Conservation (phyloP, 2,797 vertebrate genomes). For the Steatocranus sp. region DNA sequence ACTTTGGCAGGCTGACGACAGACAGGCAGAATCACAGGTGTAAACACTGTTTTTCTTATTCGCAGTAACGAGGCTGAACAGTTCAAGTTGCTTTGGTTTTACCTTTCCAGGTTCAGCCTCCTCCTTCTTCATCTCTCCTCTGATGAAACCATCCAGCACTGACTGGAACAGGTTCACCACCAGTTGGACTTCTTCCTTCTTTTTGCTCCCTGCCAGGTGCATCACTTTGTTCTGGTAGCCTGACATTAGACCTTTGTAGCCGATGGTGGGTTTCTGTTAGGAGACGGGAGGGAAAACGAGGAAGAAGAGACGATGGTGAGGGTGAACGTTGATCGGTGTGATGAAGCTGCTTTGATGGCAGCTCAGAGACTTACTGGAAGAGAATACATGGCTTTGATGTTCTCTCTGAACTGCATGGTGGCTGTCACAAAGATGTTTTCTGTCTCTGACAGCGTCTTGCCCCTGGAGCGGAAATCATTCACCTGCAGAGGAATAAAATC, state of each 20-base stretch:
- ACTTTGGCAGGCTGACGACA: conserved; percentile 83
- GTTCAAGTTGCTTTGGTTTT: neutral
- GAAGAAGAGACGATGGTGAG: neutral
- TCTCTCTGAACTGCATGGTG: conserved; percentile 90
- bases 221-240: conserved; percentile 90
- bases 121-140: conserved; percentile 87
- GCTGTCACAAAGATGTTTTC: conserved; percentile 92
- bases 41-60: neutral
- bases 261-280: conserved; percentile 76
- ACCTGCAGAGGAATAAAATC: conserved; percentile 70
- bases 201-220: conserved; percentile 82
- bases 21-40: neutral
- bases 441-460: conserved; percentile 82
- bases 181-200: conserved; percentile 87
- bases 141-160: conserved; percentile 92
- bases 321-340: neutral
- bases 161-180: conserved; percentile 98
- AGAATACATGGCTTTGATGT: conserved; percentile 94
- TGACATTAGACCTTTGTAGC: conserved; percentile 92
- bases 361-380: conserved; percentile 79
- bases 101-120: conserved; percentile 91
- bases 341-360: neutral
- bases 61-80: neutral
- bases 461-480: conserved; percentile 87
- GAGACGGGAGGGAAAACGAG: neutral